Base-by-base conservation (phyloP, 2,888 invertebrate genomes). In the Andrena trimmerana region DNA sequence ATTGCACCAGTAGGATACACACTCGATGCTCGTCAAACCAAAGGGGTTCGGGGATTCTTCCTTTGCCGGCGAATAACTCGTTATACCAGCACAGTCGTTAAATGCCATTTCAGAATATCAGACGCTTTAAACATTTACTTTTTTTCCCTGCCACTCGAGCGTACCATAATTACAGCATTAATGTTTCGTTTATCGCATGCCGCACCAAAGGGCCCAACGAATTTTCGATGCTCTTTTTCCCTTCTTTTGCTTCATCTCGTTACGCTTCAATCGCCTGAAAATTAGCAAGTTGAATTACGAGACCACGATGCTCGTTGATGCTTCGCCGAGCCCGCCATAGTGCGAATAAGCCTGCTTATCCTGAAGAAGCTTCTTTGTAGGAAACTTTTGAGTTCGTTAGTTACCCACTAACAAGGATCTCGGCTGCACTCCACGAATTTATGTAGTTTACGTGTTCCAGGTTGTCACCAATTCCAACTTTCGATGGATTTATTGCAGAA, bases 251-350 rank as follows among this genome's bases (percentile, higher is more conserved):
- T 70, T 69, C 67, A 29, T n/a, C 52, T 65, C 68, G 50, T 62
- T 69, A 68, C 67, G 7, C 50, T 24, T 65, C 78, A 73, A 83
- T 75, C 74, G 66, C 31, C 67, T 72, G 69, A 60, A 74, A 85
- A 83, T 85, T 83, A 86, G 66, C 69, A 42, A 68, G 83, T 78
- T 86, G 63, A 78, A 86, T 86, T 86, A 75, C 83, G 50, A 67
- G 52, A 33, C 70, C 20, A 63, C 52, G 59, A 70, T 75, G 69
- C 70, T 83, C 71, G 67, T 68, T 60, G 65, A 59, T 66, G 69
- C 82, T 68, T 68, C 67, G 68, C 82, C 65, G 36, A 48, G 52
- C 60, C 52, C 33, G 42, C 42, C 16, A 16, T 42, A 42, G 42
- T 42, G 42, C 42, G 60, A 52, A 60, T 54, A 63, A 77, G 20